Evolutionary conservation across 2,888 invertebrate genomes (phyloP).

Genomic region (Myopa testacea): DNA sequence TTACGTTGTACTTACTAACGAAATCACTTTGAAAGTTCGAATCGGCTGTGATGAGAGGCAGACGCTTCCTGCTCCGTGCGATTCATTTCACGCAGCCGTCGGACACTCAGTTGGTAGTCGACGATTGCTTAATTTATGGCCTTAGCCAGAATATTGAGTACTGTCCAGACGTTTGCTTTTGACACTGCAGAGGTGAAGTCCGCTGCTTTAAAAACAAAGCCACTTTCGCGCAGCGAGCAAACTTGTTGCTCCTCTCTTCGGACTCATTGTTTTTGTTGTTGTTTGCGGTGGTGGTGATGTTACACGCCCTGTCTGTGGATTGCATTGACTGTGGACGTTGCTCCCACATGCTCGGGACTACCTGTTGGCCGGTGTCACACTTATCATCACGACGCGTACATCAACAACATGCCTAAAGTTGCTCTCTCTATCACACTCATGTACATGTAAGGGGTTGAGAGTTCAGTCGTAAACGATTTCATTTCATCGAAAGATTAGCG

Average conservation of each 20-base stretch:
- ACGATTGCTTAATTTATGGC: constrained; percentile 45
- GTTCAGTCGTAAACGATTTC: no score
- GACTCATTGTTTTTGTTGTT: not conserved
- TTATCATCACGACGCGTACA: not conserved
- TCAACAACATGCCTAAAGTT: no score
- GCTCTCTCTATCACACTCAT: no score
- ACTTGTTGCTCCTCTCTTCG: no score
- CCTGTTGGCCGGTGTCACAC: not conserved
- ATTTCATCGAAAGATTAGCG: no score
- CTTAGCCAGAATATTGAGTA: constrained; percentile 43
- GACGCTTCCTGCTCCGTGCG: not conserved
- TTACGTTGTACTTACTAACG: constrained; percentile 34
- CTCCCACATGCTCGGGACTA: not conserved
- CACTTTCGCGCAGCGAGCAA: no score
- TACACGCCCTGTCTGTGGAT: not conserved
- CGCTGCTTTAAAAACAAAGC: no score
- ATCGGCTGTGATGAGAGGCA: not conserved
- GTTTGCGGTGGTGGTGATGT: not conserved
- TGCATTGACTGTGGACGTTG: not conserved
- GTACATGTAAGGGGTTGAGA: no score
- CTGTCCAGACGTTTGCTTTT: no score
- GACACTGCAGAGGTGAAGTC: no score
- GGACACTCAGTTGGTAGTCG: constrained; percentile 30
- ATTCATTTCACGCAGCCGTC: constrained; percentile 22
- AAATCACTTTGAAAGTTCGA: constrained; percentile 1